Evolutionary conservation across 2,113 vertebrate genomes (phyloP).

Genomic region (Hypocryptadius cinnamomeus): DNA sequence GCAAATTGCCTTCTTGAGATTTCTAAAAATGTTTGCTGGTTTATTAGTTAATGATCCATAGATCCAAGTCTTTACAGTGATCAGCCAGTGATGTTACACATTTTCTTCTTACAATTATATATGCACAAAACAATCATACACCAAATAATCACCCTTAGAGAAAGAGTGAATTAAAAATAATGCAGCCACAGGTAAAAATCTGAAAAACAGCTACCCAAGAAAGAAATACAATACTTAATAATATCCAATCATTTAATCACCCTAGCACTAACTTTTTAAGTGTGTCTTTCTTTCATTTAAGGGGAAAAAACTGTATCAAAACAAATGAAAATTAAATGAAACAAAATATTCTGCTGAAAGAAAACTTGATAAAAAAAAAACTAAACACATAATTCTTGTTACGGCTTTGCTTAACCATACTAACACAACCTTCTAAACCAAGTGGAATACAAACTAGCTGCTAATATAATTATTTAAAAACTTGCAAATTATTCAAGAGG

Average conservation of each 20-base stretch:
- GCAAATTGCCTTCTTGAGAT: not conserved
- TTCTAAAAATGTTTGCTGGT: not conserved
- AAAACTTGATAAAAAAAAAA: not conserved
- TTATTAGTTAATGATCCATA: not conserved
- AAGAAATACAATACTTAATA: not conserved
- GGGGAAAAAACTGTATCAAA: not conserved
- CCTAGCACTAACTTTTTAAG: not conserved
- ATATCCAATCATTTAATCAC: not conserved
- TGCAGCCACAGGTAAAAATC: not conserved
- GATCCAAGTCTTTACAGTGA: not conserved
- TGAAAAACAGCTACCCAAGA: not conserved
- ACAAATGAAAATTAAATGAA: not conserved
- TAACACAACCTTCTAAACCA: not conserved
- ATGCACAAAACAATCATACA: not conserved
- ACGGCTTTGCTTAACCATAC: not conserved
- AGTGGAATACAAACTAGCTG: not conserved
- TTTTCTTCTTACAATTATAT: not conserved
- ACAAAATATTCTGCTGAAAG: not conserved
- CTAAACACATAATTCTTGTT: not conserved
- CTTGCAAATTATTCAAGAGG: not conserved
- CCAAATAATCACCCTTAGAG: not conserved
- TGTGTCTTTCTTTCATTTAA: not conserved
- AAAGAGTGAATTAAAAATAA: not conserved
- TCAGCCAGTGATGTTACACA: not conserved
- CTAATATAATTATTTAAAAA: not conserved